Evolutionary conservation across 1,140 invertebrate species (phyloP).

Genomic region (Drosophila tani): DNA sequence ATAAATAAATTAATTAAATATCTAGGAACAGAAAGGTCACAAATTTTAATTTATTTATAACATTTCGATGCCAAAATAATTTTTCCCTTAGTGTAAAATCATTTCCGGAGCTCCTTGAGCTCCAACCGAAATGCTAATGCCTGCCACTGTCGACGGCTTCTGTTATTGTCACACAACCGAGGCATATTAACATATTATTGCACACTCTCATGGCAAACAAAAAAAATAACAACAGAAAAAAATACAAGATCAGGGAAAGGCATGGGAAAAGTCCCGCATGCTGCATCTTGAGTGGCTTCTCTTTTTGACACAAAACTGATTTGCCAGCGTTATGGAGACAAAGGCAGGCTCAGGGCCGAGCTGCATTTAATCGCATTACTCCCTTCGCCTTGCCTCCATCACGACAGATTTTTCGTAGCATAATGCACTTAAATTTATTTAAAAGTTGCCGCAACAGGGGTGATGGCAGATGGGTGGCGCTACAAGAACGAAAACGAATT

Average conservation of each 20-base stretch:
- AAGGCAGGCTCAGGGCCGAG: conserved; percentile 21
- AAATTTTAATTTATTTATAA: not conserved
- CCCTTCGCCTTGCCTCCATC: not conserved
- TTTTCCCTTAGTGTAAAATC: conserved; percentile 15
- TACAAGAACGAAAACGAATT: conserved; percentile 36
- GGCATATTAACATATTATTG: conserved; percentile 81
- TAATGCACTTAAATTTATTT: conserved; percentile 72
- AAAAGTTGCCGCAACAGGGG: conserved; percentile 41
- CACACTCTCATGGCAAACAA: conserved; percentile 35
- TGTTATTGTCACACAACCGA: conserved; percentile 75
- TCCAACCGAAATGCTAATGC: conserved; percentile 70
- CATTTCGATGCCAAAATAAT: too few species aligned
- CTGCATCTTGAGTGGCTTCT: conserved; percentile 55
- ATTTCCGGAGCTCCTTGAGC: conserved; percentile 10
- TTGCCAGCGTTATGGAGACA: conserved; percentile 47
- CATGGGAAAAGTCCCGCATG: conserved; percentile 2
- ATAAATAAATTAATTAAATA: not conserved
- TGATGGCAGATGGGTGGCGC: not conserved
- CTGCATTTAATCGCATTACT: conserved; percentile 70
- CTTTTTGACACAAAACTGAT: conserved; percentile 50
- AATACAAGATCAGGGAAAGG: not conserved
- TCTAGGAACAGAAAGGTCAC: not conserved
- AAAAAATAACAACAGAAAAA: not conserved
- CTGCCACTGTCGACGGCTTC: conserved; percentile 45
- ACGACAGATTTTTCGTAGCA: conserved; percentile 49